Conservation (phyloP, 2,797 vertebrate species). For the Emydoidea blandingii region DNA sequence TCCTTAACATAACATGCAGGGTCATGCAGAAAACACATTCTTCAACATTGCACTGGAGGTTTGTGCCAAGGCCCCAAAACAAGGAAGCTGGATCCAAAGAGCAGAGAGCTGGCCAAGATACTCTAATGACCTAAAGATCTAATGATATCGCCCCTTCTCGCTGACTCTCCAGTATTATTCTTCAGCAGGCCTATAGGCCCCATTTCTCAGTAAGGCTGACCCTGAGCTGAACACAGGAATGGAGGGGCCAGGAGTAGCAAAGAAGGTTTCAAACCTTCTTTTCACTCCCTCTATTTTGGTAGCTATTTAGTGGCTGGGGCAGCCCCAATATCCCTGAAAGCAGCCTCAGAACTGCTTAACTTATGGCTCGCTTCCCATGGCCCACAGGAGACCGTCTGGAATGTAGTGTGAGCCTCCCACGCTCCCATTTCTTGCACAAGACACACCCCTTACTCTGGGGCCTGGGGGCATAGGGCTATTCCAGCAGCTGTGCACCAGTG, state of each 20-base stretch:
- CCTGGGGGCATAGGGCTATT: neutral
- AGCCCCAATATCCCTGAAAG: neutral
- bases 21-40: conserved; percentile 61
- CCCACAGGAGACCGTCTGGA: neutral
- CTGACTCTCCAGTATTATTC: conserved; percentile 47
- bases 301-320: neutral
- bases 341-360: accelerated
- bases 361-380: accelerated
- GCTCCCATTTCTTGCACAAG: accelerated
- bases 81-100: conserved; percentile 63
- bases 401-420: accelerated
- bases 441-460: neutral
- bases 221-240: neutral
- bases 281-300: neutral
- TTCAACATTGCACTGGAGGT: conserved; percentile 66
- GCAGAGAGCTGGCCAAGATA: conserved; percentile 64
- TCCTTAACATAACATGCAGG: conserved; percentile 53
- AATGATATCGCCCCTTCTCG: conserved; percentile 56
- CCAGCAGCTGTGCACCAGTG: neutral
- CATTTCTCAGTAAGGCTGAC: conserved; percentile 46
- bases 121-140: conserved; percentile 61
- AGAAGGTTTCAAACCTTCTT: neutral
- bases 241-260: neutral
- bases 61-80: conserved; percentile 65
- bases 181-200: conserved; percentile 29